These are phyloP conservation scores for Oreochromis tanganicae DNA, from an alignment of 2,113 vertebrate species.

Conservation along the genomic window DNA sequence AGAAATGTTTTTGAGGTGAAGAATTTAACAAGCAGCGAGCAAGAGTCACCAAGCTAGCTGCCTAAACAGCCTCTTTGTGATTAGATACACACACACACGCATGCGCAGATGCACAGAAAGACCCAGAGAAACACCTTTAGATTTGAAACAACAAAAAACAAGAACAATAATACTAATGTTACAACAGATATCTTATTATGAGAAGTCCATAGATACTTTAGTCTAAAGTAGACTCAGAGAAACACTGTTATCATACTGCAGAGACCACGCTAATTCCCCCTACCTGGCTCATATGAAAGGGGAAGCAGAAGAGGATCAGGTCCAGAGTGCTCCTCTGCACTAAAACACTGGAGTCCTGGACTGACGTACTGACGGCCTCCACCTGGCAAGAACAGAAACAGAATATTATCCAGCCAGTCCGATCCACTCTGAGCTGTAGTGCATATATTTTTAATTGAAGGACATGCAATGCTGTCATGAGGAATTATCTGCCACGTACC, in stretches of 20 bases:
- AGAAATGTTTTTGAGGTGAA: neutral
- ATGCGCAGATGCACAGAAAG: neutral
- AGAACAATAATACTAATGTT: neutral
- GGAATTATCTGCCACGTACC: constrained; percentile 66
- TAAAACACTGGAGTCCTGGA: constrained; percentile 96
- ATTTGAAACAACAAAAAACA: neutral
- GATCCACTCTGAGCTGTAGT: neutral
- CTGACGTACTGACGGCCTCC: constrained; percentile 96
- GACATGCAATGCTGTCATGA: neutral
- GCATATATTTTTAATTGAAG: neutral
- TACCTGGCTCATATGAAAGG: constrained; percentile 99
- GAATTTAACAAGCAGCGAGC: neutral
- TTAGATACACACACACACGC: neutral
- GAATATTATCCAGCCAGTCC: neutral
- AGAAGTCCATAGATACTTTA: neutral
- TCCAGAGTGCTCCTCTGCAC: constrained; percentile 97
- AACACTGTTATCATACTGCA: neutral
- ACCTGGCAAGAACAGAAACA: constrained; percentile 74
- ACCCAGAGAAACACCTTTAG: neutral
- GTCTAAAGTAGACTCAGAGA: neutral
- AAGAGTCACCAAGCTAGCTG: neutral
- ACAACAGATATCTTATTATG: neutral
- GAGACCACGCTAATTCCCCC: neutral
- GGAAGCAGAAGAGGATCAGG: constrained; percentile 98
- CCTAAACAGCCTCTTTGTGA: neutral